Percentiles rank a stretch among this genome's conserved stretches.
These are phyloP conservation scores for Pangasianodon hypophthalmus DNA, from an alignment of 2,113 vertebrate species.

Conservation along the genomic window DNA sequence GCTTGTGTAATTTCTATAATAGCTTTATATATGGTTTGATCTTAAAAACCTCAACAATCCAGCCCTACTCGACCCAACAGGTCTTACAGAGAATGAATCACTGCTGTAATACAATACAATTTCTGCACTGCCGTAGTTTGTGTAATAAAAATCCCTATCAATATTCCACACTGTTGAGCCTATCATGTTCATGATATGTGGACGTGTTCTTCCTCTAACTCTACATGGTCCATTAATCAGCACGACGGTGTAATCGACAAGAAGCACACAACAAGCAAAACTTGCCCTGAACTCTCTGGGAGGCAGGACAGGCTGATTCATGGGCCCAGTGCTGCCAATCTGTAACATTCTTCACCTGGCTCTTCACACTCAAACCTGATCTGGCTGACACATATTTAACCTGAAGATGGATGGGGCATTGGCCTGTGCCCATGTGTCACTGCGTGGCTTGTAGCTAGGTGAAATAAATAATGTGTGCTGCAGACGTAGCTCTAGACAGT, in stretches of 20 bases:
- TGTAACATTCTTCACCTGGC: conserved; percentile 69
- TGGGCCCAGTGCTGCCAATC: conserved; percentile 59
- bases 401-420: conserved; percentile 70
- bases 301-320: conserved; percentile 55
- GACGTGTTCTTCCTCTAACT: conserved; percentile 22
- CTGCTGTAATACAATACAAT: background rate
- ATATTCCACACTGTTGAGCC: conserved; percentile 7
- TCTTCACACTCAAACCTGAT: conserved; percentile 62
- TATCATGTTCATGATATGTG: conserved; percentile 18
- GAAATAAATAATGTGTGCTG: conserved; percentile 68
- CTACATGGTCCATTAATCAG: conserved; percentile 45
- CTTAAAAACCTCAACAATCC: background rate
- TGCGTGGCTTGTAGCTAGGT: conserved; percentile 56
- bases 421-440: conserved; percentile 66
- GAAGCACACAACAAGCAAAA: conserved; percentile 68
- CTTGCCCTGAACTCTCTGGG: conserved; percentile 35
- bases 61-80: background rate
- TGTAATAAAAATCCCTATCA: conserved; percentile 35
- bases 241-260: conserved; percentile 32
- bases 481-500: conserved; percentile 62
- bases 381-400: conserved; percentile 71
- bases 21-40: background rate
- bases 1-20: background rate
- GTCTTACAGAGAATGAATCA: background rate
- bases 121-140: conserved; percentile 22